A percentile compares a stretch with the other conserved stretches of the same genome.
These are phyloP conservation scores for Agelas oroides DNA, from an alignment of 37 sponge, comb jelly and placozoan species.

Conservation along the genomic window DNA sequence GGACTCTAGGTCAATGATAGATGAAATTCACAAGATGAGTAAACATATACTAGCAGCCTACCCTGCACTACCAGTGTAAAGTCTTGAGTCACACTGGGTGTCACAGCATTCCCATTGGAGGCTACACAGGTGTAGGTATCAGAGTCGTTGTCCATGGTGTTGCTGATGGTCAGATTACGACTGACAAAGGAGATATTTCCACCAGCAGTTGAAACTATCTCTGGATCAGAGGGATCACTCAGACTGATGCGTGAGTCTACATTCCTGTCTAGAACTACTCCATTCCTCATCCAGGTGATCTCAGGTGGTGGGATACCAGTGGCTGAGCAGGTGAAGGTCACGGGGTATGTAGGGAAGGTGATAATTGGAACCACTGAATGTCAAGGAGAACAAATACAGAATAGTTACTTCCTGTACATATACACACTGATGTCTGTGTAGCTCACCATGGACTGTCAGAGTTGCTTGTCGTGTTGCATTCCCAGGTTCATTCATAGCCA, in stretches of 20 bases:
- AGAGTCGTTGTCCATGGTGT: neutral
- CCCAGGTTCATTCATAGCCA: slow-evolving; percentile 54
- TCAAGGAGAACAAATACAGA: neutral
- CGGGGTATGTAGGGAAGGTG: neutral
- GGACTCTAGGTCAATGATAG: slow-evolving; percentile 20
- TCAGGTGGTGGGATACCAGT: slow-evolving; percentile 52
- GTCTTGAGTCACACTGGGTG: neutral
- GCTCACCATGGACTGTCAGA: slow-evolving; percentile 67
- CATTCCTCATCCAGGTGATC: slow-evolving; percentile 35
- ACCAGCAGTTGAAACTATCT: neutral
- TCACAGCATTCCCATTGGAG: slow-evolving; percentile 1
- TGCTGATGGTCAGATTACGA: slow-evolving; percentile 28
- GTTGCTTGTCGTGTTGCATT: neutral
- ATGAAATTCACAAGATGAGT: too few species aligned
- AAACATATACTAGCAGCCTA: neutral
- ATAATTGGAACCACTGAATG: too few species aligned
- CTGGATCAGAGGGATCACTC: neutral
- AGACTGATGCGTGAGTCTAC: slow-evolving; percentile 6
- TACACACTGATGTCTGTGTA: too few species aligned
- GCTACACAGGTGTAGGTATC: slow-evolving; percentile 34
- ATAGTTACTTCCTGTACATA: too few species aligned
- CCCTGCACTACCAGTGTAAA: slow-evolving; percentile 51
- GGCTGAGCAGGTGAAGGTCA: slow-evolving; percentile 46
- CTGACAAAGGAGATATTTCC: slow-evolving; percentile 26
- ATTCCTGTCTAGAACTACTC: neutral